Conservation (phyloP, 2,888 invertebrate genomes). For the Cryptus armator region DNA sequence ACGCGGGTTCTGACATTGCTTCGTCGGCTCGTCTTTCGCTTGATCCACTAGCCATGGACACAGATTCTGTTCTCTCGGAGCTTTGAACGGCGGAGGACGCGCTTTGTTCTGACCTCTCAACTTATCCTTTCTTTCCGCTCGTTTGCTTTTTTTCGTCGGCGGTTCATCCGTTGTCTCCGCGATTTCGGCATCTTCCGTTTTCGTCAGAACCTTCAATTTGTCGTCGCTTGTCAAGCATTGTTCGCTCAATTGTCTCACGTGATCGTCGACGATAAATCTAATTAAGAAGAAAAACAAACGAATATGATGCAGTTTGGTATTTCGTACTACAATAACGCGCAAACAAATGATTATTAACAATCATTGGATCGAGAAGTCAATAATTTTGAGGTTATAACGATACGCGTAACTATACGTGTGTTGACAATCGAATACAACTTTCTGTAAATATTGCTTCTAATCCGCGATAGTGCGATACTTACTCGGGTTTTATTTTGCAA, state of each 20-base stretch:
- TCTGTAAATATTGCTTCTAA: not conserved
- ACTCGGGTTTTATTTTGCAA: slow-evolving; percentile 86
- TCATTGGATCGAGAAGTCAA: not conserved
- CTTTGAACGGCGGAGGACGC: slow-evolving; percentile 90
- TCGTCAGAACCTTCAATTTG: slow-evolving; percentile 78
- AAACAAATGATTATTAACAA: not conserved
- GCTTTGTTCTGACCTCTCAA: slow-evolving; percentile 92
- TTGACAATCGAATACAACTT: not conserved
- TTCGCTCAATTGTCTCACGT: slow-evolving; percentile 82
- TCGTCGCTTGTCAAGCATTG: slow-evolving; percentile 85
- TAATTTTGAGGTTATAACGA: slow-evolving; percentile 62
- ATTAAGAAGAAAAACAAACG: slow-evolving; percentile 46
- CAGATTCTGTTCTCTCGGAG: slow-evolving; percentile 88
- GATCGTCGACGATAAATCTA: slow-evolving; percentile 85
- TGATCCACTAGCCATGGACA: slow-evolving; percentile 89
- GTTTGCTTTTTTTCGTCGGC: slow-evolving; percentile 81
- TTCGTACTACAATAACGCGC: not conserved
- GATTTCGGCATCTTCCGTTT: slow-evolving; percentile 60
- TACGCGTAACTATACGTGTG: not conserved
- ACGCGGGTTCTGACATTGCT: slow-evolving; percentile 87
- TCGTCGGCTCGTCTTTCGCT: slow-evolving; percentile 84
- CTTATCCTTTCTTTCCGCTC: slow-evolving; percentile 84
- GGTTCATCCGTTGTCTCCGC: slow-evolving; percentile 77
- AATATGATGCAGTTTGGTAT: not conserved
- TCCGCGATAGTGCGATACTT: slow-evolving; percentile 72